phyloP scores from a whole-genome alignment of 2,113 vertebrate genomes.

The Rousettus leschenaultii region DNA sequence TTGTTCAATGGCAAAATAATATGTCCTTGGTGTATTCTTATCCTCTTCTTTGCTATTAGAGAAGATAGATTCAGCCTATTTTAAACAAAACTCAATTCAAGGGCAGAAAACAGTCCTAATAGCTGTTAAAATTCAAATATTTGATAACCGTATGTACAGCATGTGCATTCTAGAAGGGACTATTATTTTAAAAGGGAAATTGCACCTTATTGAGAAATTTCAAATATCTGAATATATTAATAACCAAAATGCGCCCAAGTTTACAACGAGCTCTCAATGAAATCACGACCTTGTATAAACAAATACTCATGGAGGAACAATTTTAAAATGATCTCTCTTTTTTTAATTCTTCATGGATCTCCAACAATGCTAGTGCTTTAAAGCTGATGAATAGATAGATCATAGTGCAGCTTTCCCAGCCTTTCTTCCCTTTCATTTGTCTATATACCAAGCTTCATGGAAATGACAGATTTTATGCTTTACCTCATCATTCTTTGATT shows the following conservation, averaged over 20 bases:
- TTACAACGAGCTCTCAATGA: conserved; percentile 21
- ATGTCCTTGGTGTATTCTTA: conserved; percentile 41
- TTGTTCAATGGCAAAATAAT: conserved; percentile 57
- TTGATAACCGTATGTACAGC: neutral
- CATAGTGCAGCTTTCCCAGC: neutral
- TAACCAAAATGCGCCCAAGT: conserved; percentile 44
- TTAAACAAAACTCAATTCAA: conserved; percentile 57
- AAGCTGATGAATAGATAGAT: neutral
- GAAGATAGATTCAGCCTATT: conserved; percentile 32
- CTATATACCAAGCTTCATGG: conserved; percentile 12
- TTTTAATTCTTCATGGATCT: neutral
- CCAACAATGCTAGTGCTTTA: neutral
- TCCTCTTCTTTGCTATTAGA: neutral
- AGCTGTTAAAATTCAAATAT: conserved; percentile 29
- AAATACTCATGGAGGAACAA: neutral
- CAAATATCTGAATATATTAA: conserved; percentile 47
- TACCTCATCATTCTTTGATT: neutral
- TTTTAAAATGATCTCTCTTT: conserved; percentile 32
- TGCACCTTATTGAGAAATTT: conserved; percentile 15
- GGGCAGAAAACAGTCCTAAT: neutral
- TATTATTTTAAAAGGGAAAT: conserved; percentile 57
- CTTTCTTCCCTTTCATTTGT: neutral
- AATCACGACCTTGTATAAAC: neutral
- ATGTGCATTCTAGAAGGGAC: neutral
- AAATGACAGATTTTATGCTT: neutral